Percentiles rank a stretch among this genome's conserved stretches.
Conservation (phyloP, 2,113 vertebrate species). For the Cheilinus undulatus region DNA sequence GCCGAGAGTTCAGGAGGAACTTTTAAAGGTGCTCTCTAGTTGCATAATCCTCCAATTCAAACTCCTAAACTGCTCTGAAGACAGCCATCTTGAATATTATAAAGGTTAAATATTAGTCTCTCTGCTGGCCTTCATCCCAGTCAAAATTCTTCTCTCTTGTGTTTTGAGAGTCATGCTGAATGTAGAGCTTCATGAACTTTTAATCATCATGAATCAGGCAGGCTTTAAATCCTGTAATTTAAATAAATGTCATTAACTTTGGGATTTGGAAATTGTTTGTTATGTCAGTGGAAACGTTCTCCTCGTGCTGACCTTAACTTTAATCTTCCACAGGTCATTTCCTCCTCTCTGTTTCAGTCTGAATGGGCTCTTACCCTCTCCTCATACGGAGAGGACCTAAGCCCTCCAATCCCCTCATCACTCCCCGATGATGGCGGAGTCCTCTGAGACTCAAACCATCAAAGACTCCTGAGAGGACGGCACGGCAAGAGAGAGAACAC, state of each 20-base stretch:
- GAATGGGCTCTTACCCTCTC: slow-evolving; percentile 44
- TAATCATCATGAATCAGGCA: neutral
- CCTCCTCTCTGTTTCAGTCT: slow-evolving; percentile 38
- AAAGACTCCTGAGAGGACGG: slow-evolving; percentile 26
- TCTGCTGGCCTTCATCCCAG: neutral
- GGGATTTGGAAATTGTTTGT: slow-evolving; percentile 8
- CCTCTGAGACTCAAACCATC: slow-evolving; percentile 45
- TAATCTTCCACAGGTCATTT: slow-evolving; percentile 38
- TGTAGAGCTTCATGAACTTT: neutral
- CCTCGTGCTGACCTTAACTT: slow-evolving; percentile 50
- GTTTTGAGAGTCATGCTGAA: neutral
- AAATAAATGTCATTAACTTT: neutral
- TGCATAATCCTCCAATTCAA: slow-evolving; percentile 15
- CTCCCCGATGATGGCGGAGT: slow-evolving; percentile 47
- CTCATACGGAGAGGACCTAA: slow-evolving; percentile 43
- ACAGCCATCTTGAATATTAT: neutral
- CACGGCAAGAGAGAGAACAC: slow-evolving; percentile 17
- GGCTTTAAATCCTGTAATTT: neutral
- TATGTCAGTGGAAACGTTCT: slow-evolving; percentile 13
- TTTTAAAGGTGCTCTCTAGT: neutral
- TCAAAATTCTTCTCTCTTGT: neutral
- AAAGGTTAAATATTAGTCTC: slow-evolving; percentile 16
- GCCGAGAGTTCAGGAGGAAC: slow-evolving; percentile 15
- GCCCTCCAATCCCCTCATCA: slow-evolving; percentile 57
- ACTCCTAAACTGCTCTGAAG: slow-evolving; percentile 11